A percentile compares a stretch with the other conserved stretches of the same genome.
Evolutionary conservation across 2,888 invertebrate genomes (phyloP).

Genomic region (Drosophila monieri): DNA sequence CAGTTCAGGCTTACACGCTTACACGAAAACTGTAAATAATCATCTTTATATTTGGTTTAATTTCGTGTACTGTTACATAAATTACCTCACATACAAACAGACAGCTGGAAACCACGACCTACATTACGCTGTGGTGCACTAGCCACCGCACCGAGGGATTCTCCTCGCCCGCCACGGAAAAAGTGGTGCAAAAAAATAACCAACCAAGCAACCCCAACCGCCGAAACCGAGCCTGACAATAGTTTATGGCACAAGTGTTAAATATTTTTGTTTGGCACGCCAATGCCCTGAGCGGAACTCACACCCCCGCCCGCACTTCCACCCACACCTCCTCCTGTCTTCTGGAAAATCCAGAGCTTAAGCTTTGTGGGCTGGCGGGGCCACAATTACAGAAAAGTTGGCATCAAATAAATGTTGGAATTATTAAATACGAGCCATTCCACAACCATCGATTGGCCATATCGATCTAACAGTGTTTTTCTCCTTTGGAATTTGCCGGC

Average conservation of each 20-base stretch:
- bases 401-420: constrained; percentile 75
- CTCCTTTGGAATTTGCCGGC: constrained; percentile 37
- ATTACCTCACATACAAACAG: constrained; percentile 8
- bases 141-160: constrained; percentile 7
- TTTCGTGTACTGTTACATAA: constrained; percentile 31
- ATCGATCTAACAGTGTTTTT: constrained; percentile 70
- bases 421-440: constrained; percentile 74
- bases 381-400: constrained; percentile 70
- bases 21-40: constrained; percentile 33
- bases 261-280: constrained; percentile 77
- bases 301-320: background rate
- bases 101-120: constrained; percentile 57
- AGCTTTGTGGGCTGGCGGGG: constrained; percentile 43
- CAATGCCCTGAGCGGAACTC: constrained; percentile 50
- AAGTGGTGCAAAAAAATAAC: background rate
- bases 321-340: constrained; percentile 17
- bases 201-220: constrained; percentile 8
- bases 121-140: constrained; percentile 49
- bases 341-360: constrained; percentile 53
- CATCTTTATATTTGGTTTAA: constrained; percentile 47
- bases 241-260: constrained; percentile 76
- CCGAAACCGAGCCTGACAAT: constrained; percentile 61
- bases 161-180: background rate
- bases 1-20: constrained; percentile 22
- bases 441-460: constrained; percentile 52